Base-by-base conservation (phyloP, 1,140 invertebrate genomes). In the Brachionus koreanus region DNA sequence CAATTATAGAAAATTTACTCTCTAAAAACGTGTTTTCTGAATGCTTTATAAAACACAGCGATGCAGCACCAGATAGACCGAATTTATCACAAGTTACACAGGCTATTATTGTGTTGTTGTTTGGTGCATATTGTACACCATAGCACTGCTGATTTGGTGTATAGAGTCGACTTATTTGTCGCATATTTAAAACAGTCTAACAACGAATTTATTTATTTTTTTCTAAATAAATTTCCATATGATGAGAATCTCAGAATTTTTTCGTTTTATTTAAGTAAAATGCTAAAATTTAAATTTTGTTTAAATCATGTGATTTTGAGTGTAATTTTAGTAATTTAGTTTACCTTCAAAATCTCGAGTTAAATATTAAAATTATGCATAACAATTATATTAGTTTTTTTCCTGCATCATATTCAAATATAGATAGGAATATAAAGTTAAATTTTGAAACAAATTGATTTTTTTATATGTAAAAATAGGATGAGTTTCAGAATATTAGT, bases 31-130 rank as follows among this genome's bases (percentile, higher is more conserved):
- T 29, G 19, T 29, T 57, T 79, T 79, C 76, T 61, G 23, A 65
- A 65, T 79, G 76, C 16, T 79, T 49, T n/a, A 79, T 57, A 12
- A 79, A 39, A 12, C 37, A 79, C 7, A 79, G 13, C n/a, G 76
- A 79, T 19, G 76, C 76, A 3, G 76, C 19, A 16, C 76, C 76
- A 9, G 49, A 33, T 42, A 79, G 5, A 25, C 76, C 76, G 16
- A 79, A 79, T 65, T 79, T 79, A 23, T 79, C 76, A 65, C 76
- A 79, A 13, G 76, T 16, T 25, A 65, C 49, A 42, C 76, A 79
- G 13, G 76, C 76, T 65, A 79, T 33, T 23, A 79, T 37, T 5
- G 23, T 33, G n/a, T 65, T 79, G 39, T 79, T 43, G 57, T 42
- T 42, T 6, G 76, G 76, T 12, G 46, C 35, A 37, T 79, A 79